Evolutionary conservation across 2,888 invertebrate species (phyloP), one percentile per base, ranked within the genome.

Genomic region (Eupithecia dodoneata): DNA sequence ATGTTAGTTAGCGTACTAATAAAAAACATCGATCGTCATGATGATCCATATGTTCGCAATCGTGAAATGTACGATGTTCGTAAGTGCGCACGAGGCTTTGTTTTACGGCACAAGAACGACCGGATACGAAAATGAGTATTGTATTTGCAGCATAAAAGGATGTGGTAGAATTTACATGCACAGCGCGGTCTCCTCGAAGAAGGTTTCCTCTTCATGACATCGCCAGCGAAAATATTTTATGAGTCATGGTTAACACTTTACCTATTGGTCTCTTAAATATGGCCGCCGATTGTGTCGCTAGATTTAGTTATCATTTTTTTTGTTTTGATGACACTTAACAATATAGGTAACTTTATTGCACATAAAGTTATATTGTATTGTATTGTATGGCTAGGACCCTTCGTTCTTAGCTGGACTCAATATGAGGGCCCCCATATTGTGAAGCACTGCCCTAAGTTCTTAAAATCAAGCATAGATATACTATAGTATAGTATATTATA

Each of bases 161-260:
- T 94, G 93, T 91, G 83, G 83, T 81, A 83, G 85, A 90, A 93
- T 94, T 93, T 91, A 91, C 91, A 94, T 94, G 90, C 94, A 84
- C 73, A 88, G 85, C 89, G 89, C 85, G 89, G 83, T 82, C 85
- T 76, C 74, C 55, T 66, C 72, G 74, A 71, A 76, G 75, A 72
- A 75, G 73, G 59, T 30, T 30, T 59, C 79, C 76, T 81, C 76
- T 77, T 75, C 66, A 73, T 79, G 77, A 52, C 63, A 72, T 76
- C 82, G 82, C 77, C 80, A 80, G 82, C 79, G 82, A 79, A 80
- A 80, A 81, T 79, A 81, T 78, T 80, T 79, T 74, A 76, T 77
- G 71, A 73, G 59, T 75, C 71, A 71, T 65, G 10, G 41, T 65
- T 5, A n/a, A 30, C 12, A 7, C 70, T 45, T 47, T 70, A 45